Evolutionary conservation across 2,113 vertebrate species (phyloP).

Genomic region (Monopterus albus): DNA sequence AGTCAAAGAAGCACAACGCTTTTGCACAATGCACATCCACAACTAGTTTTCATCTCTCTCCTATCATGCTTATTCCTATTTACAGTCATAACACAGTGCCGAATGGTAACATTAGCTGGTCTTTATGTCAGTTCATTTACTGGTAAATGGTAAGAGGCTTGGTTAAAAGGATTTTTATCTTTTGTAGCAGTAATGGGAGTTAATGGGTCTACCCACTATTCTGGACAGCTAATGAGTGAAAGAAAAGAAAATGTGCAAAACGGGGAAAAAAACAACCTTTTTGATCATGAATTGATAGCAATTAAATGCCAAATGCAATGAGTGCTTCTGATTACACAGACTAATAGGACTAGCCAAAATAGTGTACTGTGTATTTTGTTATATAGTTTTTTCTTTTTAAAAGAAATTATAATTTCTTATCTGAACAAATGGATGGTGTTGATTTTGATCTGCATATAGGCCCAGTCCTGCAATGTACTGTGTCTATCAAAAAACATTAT

Average conservation of each 20-base stretch:
- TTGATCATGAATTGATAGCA: too few species aligned
- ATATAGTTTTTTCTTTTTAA: background rate
- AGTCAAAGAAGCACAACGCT: too few species aligned
- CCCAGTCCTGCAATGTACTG: background rate
- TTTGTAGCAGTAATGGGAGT: background rate
- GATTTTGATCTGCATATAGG: too few species aligned
- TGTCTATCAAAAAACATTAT: constrained; percentile 9
- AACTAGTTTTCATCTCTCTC: background rate
- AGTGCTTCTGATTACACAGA: constrained; percentile 18
- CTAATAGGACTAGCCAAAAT: background rate
- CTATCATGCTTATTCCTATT: background rate
- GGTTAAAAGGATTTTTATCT: background rate
- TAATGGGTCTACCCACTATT: constrained; percentile 13
- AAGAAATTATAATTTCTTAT: background rate
- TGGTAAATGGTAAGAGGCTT: background rate
- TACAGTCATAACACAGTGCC: background rate
- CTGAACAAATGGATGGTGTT: background rate
- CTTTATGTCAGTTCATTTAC: background rate
- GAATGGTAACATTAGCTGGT: background rate
- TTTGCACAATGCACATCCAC: too few species aligned
- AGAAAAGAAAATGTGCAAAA: too few species aligned
- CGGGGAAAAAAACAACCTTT: too few species aligned
- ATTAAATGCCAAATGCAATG: constrained; percentile 13
- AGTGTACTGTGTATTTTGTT: background rate
- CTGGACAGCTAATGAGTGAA: constrained; percentile 5